Evolutionary conservation across 2,113 vertebrate species (phyloP).

Genomic region (Sylvietta virens): DNA sequence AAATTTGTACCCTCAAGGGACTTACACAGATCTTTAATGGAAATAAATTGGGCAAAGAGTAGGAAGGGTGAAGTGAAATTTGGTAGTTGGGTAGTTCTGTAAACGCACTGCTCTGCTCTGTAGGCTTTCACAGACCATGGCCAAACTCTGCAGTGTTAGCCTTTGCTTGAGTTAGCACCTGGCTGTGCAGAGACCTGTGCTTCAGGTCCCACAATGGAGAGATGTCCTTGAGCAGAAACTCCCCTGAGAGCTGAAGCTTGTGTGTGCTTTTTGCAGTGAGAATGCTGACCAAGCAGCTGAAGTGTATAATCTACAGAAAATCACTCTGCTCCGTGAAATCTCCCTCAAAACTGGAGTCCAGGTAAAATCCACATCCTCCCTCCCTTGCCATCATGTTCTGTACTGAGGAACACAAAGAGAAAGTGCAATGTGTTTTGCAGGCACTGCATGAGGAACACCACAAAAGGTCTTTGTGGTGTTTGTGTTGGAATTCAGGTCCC

Average conservation of each 20-base stretch:
- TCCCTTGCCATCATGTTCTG: not conserved
- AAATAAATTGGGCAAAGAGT: not conserved
- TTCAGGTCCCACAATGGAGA: not conserved
- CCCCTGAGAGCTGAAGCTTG: not conserved
- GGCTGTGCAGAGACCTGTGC: not conserved
- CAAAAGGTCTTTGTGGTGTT: not conserved
- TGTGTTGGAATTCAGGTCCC: not conserved
- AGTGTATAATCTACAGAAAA: slow-evolving; percentile 90
- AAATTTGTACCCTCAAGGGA: not conserved
- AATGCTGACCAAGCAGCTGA: slow-evolving; percentile 93
- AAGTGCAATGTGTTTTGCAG: not conserved
- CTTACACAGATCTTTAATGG: not conserved
- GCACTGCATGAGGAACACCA: accelerated
- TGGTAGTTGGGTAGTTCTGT: no score
- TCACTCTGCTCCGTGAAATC: slow-evolving; percentile 91
- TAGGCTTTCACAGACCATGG: not conserved
- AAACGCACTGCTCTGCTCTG: not conserved
- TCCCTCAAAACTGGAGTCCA: slow-evolving; percentile 95
- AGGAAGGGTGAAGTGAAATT: not conserved
- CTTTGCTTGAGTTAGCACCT: not conserved
- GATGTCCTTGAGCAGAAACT: not conserved
- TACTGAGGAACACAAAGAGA: not conserved
- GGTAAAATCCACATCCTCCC: slow-evolving; percentile 57
- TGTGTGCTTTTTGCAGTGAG: slow-evolving; percentile 75
- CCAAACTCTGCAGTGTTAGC: not conserved